Evolutionary conservation across 2,113 vertebrate genomes (phyloP).

Genomic region (Vidua chalybeata): DNA sequence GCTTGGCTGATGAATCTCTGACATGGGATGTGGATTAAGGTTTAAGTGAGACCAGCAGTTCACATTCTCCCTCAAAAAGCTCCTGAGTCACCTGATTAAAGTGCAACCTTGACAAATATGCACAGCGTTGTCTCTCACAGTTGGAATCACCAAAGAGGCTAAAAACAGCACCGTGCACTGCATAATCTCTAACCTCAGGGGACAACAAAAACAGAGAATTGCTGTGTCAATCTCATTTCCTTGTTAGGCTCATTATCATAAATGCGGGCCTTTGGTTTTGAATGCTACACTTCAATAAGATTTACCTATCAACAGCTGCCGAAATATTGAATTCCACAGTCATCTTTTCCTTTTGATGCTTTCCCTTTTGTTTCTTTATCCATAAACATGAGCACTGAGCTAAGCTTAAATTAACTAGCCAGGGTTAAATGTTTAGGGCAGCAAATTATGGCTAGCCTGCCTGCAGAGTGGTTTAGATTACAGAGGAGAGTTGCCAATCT

Average conservation of each 20-base stretch:
- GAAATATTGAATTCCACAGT: slow-evolving; percentile 73
- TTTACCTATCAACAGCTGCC: slow-evolving; percentile 68
- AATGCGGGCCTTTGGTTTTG: slow-evolving; percentile 65
- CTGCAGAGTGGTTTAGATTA: slow-evolving; percentile 61
- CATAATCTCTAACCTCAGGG: slow-evolving; percentile 79
- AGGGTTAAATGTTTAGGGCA: slow-evolving; percentile 71
- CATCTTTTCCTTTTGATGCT: slow-evolving; percentile 79
- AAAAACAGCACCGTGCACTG: slow-evolving; percentile 76
- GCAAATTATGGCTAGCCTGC: slow-evolving; percentile 41
- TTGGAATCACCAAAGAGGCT: slow-evolving; percentile 77
- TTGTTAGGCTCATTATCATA: slow-evolving; percentile 76
- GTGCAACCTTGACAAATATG: slow-evolving; percentile 75
- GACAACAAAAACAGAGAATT: slow-evolving; percentile 74
- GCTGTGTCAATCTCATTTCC: slow-evolving; percentile 79
- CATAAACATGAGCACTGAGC: slow-evolving; percentile 77
- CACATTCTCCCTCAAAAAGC: slow-evolving; percentile 51
- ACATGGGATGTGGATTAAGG: not conserved
- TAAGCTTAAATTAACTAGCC: slow-evolving; percentile 73
- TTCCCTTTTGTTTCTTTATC: slow-evolving; percentile 73
- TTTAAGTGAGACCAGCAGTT: slow-evolving; percentile 27
- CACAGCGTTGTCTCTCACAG: slow-evolving; percentile 73
- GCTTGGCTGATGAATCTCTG: not conserved
- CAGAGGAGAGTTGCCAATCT: slow-evolving; percentile 59
- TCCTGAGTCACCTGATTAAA: slow-evolving; percentile 64
- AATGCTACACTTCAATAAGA: slow-evolving; percentile 71